phyloP scores from a whole-genome alignment of 2,888 invertebrate species.

The Beris chalybata region DNA sequence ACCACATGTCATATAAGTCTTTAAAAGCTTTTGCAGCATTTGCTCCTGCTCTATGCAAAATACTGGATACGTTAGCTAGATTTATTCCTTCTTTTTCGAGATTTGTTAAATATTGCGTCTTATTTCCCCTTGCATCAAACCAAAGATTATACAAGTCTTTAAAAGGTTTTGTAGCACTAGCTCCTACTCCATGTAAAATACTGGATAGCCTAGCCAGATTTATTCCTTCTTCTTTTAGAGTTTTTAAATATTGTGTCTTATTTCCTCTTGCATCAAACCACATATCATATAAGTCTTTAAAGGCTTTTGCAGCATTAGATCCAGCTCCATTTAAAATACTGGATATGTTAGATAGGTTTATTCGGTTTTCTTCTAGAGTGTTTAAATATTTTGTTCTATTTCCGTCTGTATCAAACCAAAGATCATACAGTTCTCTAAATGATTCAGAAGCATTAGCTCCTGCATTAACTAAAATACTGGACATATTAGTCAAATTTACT shows the following conservation, averaged over 20 bases:
- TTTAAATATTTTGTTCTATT: constrained; percentile 30
- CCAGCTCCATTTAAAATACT: constrained; percentile 33
- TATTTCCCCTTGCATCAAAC: constrained; percentile 37
- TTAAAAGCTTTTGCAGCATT: constrained; percentile 40
- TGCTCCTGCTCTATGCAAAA: constrained; percentile 39
- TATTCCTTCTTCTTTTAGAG: constrained; percentile 12
- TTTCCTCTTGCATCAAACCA: constrained; percentile 39
- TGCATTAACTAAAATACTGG: constrained; percentile 42
- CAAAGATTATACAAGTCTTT: constrained; percentile 41
- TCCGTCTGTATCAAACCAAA: constrained; percentile 39
- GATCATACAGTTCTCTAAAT: constrained; percentile 41
- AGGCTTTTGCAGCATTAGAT: constrained; percentile 39
- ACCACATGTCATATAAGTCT: constrained; percentile 45
- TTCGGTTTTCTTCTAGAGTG: constrained; percentile 14
- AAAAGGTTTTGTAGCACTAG: constrained; percentile 38
- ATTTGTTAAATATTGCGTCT: constrained; percentile 29
- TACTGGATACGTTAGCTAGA: constrained; percentile 31
- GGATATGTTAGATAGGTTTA: constrained; percentile 13
- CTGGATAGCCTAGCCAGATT: constrained; percentile 12
- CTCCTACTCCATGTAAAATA: constrained; percentile 17
- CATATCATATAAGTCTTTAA: constrained; percentile 41
- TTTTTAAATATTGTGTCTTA: constrained; percentile 30
- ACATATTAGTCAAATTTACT: constrained; percentile 37
- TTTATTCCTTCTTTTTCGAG: constrained; percentile 10
- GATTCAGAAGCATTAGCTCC: constrained; percentile 39